Evolutionary conservation across 2,113 vertebrate species (phyloP), one percentile per base, ranked within the genome.

Genomic region (Lutjanus erythropterus): DNA sequence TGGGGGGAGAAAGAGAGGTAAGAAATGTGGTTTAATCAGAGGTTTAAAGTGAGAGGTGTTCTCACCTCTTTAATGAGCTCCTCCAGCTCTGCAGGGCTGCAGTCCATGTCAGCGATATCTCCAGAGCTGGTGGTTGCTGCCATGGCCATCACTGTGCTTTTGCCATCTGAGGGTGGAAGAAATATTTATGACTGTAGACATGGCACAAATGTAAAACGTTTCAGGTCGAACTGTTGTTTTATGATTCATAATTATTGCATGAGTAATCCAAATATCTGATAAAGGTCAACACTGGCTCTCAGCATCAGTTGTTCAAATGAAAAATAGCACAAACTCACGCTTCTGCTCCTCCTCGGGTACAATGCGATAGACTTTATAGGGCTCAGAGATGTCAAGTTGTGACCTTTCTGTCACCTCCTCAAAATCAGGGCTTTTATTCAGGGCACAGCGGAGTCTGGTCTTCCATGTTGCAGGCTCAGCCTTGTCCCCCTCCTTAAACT

Each of bases 371-470:
- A 99, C 98, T 91, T 99, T 99, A 88, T 99, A 99, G 0, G 98
- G 98, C 82, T 99, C 98, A 0, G 98, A 99, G 73, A 99, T 99
- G 94, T 99, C 98, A 81, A 99, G 92, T 90, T 99, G 98, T 33
- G 98, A 99, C 75, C 98, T 95, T 9, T 99, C 98, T 0, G 97
- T 97, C 85, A 97, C 98, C 94, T 99, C 98, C 94, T 99, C 97
- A 46, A 99, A 99, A 88, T 99, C 98, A 0, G 98, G 98, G 88
- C 98, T 99, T 93, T 99, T 99, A 90, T 99, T 99, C 10, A 99
- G 88, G 0, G 98, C 98, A 0, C 98, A 99, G 68, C 98, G 97
- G 5, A 99, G 95, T 65, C 98, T 95, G 0, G 98, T 99, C 94
- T 99, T 99, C 98, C 98, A 99, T 0, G 98, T 99, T 39, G 98